phyloP scores from a whole-genome alignment of 2,113 vertebrate genomes.

The Verasper variegatus region DNA sequence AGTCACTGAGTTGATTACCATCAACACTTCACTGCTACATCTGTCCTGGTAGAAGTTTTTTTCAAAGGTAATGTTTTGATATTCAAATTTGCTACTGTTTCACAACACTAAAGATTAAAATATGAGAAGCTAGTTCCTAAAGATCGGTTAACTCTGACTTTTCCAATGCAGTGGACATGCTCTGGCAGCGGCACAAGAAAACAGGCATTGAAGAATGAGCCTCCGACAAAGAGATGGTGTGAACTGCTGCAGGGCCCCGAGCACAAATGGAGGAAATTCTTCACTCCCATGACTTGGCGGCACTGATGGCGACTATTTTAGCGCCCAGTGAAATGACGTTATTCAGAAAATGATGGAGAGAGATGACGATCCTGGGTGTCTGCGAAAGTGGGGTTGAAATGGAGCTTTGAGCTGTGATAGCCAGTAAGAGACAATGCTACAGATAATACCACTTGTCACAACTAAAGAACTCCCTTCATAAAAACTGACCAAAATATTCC shows the following conservation, averaged over 20 bases:
- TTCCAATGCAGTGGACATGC: constrained; percentile 39
- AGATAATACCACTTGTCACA: background rate
- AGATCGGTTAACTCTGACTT: constrained; percentile 21
- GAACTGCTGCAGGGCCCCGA: constrained; percentile 54
- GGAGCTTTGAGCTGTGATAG: background rate
- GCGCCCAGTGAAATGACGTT: constrained; percentile 35
- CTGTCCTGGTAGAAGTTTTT: background rate
- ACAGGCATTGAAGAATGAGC: constrained; percentile 41
- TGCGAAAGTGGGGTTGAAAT: background rate
- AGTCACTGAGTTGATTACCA: constrained; percentile 8
- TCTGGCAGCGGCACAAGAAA: constrained; percentile 46
- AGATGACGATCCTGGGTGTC: constrained; percentile 6
- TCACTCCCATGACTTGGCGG: constrained; percentile 65
- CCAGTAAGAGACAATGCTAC: background rate
- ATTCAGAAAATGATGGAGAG: constrained; percentile 39
- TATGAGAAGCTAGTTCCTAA: constrained; percentile 7
- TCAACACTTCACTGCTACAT: background rate
- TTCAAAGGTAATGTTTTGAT: background rate
- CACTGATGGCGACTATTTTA: constrained; percentile 42
- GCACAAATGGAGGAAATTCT: constrained; percentile 77
- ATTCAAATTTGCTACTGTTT: background rate
- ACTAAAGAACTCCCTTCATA: background rate
- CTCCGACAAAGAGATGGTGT: constrained; percentile 68
- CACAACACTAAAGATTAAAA: background rate
- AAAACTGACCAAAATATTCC: background rate